Conservation (phyloP, 2,888 invertebrate genomes). For the Drosophila tripunctata region DNA sequence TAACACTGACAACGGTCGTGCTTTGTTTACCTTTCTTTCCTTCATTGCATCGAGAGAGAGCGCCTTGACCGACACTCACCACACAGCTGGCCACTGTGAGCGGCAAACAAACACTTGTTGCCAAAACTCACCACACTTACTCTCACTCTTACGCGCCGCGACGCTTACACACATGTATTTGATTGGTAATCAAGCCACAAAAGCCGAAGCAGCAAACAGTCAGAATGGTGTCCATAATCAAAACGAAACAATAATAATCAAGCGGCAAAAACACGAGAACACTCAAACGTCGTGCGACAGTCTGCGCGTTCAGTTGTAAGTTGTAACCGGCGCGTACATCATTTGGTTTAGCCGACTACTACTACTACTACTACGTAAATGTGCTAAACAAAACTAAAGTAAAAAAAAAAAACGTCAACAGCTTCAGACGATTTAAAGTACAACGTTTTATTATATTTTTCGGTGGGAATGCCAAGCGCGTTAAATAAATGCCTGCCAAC, state of each 20-base stretch:
- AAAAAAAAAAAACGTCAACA: conserved; percentile 51
- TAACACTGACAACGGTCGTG: conserved; percentile 20
- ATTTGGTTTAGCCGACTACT: conserved; percentile 18
- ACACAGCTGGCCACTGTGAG: conserved; percentile 1
- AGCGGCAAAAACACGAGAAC: conserved; percentile 65
- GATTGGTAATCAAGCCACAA: conserved; percentile 61
- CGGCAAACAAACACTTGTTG: conserved; percentile 69
- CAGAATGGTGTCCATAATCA: conserved; percentile 63
- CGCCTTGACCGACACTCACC: conserved; percentile 2
- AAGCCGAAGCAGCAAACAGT: conserved; percentile 56
- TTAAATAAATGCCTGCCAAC: conserved; percentile 60
- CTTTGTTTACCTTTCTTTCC: conserved; percentile 10
- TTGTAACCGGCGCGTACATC: conserved; percentile 57
- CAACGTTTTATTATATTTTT: conserved; percentile 12
- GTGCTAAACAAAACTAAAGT: not conserved
- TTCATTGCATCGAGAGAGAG: too few relatives aligned
- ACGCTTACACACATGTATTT: conserved; percentile 31
- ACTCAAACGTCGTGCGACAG: conserved; percentile 73
- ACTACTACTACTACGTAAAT: too few relatives aligned
- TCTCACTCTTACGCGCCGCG: conserved; percentile 25
- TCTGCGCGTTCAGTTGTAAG: conserved; percentile 63
- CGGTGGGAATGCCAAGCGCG: conserved; percentile 25
- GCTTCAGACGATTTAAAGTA: conserved; percentile 9
- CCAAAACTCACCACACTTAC: conserved; percentile 73
- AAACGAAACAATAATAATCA: conserved; percentile 67